phyloP scores from a whole-genome alignment of 2,113 vertebrate species.

The Rhodinocichla rosea region DNA sequence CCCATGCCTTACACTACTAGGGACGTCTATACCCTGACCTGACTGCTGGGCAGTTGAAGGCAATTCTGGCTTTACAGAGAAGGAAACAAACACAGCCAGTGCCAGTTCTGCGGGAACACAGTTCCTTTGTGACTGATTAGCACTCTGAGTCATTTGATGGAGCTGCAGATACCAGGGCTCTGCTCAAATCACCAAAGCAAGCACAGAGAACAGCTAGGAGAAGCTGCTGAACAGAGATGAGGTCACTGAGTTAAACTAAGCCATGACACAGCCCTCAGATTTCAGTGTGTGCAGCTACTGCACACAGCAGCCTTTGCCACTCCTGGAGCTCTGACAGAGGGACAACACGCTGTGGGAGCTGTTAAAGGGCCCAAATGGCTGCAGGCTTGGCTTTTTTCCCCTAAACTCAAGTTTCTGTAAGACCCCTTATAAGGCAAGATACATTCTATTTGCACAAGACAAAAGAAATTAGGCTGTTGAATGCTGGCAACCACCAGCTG shows the following conservation, averaged over 20 bases:
- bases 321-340: background rate
- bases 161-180: conserved; percentile 35
- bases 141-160: background rate
- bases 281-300: background rate
- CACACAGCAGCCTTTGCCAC: background rate
- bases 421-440: background rate
- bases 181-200: background rate
- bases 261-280: background rate
- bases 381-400: background rate
- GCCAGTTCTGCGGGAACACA: background rate
- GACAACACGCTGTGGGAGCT: background rate
- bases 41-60: background rate
- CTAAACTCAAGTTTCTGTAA: background rate
- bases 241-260: background rate
- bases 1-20: accelerated
- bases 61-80: background rate
- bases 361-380: background rate
- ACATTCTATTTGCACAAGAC: background rate
- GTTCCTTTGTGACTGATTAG: conserved; percentile 22
- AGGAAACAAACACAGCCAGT: background rate
- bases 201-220: background rate
- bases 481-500: background rate
- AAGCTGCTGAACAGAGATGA: background rate
- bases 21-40: background rate
- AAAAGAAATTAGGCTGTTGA: background rate